phyloP scores from a whole-genome alignment of 2,888 invertebrate species.

The Eupeodes luniger region DNA sequence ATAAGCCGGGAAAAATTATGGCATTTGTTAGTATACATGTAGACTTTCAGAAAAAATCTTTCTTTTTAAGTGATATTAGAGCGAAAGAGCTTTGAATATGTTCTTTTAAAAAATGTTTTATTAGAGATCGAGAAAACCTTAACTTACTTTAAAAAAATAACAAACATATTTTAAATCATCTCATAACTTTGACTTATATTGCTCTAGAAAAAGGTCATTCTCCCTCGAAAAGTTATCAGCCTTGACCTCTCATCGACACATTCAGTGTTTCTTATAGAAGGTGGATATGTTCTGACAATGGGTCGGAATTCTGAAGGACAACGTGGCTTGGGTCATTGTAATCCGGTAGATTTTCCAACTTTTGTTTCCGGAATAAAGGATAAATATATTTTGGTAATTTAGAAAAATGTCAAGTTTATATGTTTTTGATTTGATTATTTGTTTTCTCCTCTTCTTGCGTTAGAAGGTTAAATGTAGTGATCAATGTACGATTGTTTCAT shows the following conservation, averaged over 20 bases:
- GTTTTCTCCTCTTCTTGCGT: conserved; percentile 56
- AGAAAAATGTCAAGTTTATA: not conserved
- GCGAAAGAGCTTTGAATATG: no score
- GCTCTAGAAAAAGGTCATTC: conserved; percentile 83
- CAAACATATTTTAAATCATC: no score
- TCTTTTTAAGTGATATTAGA: no score
- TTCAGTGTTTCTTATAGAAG: conserved; percentile 87
- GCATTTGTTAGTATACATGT: conserved; percentile 79
- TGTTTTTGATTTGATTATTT: not conserved
- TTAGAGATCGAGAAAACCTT: no score
- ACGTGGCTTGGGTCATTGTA: conserved; percentile 85
- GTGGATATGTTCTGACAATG: conserved; percentile 87
- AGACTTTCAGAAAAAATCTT: not conserved
- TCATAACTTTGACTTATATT: no score
- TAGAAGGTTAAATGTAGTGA: conserved; percentile 88
- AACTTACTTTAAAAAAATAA: no score
- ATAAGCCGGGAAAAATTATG: conserved; percentile 81
- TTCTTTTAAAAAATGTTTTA: no score
- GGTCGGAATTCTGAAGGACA: conserved; percentile 88
- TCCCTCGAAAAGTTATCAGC: conserved; percentile 86
- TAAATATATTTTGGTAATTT: conserved; percentile 80
- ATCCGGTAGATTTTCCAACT: conserved; percentile 79
- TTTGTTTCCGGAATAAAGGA: conserved; percentile 82
- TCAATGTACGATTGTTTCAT: conserved; percentile 88
- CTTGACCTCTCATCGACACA: conserved; percentile 87